Base-by-base conservation (phyloP, 2,113 vertebrate species). In the Hipposideros armiger region DNA sequence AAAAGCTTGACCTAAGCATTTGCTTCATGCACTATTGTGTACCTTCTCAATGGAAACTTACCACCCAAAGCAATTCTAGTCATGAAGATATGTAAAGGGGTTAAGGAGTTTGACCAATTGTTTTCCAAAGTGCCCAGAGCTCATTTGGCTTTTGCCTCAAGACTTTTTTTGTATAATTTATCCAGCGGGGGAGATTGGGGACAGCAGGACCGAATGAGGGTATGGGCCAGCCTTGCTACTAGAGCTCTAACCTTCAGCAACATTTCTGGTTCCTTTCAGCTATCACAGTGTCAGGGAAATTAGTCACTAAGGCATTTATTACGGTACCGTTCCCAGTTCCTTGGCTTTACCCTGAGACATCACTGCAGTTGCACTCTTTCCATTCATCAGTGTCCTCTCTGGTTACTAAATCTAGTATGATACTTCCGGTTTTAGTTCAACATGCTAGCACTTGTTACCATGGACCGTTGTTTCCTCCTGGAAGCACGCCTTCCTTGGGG, bases 391-490 rank as follows among this genome's bases (percentile, higher is more conserved):
- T n/a, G 9, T 72, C 36, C 30, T 50, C 11, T 54, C 17, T 32
- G 70, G 20, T 72, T 52, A 52, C 9, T 58, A 36, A 62, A 13
- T 67, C n/a, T 66, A 2, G 78, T 36, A 16, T 4, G 66, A 62
- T 26, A 22, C 81, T 88, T 90, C 8, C 54, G 42, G 11, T 85
- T 42, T 52, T 73, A 50, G 4, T 58, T 78, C 72, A 73, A 0
- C 40, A 9, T 14, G 0, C 8, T 22, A 30, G 2, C 40, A 2
- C 6, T 40, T 72, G 22, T 40, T 3, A 11, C 26, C 15, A 19
- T 5, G 32, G 52, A 36, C 26, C 14, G 20, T 50, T n/a, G 26
- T 87, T 84, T 76, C 70, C 50, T 54, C 76, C 30, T 15, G 32
- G 67, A 58, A 84, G 13, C 30, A 3, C 22, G 17, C 14, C 26